phyloP scores from a whole-genome alignment of 2,113 vertebrate species.

The Clinocottus analis region DNA sequence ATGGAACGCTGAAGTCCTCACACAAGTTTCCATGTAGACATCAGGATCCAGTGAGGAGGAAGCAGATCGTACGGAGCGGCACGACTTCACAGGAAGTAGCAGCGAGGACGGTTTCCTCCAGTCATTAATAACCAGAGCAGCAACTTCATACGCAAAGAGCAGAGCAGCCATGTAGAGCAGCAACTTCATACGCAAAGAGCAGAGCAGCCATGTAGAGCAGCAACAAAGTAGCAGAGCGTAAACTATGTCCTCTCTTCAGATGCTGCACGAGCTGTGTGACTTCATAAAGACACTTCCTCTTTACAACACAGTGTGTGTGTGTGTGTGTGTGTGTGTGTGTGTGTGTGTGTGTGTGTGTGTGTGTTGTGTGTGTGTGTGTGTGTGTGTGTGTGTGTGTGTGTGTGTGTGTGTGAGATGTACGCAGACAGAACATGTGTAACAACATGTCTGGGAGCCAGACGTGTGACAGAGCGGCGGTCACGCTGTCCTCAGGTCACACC shows the following conservation, averaged over 20 bases:
- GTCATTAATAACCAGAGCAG: too few relatives aligned
- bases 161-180: background rate
- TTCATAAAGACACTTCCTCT: too few relatives aligned
- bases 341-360: too few relatives aligned
- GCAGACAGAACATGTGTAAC: too few relatives aligned
- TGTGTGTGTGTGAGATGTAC: too few relatives aligned
- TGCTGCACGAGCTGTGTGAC: too few relatives aligned
- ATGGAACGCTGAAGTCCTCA: background rate
- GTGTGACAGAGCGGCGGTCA: constrained; percentile 21
- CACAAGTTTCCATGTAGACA: constrained; percentile 44
- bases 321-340: too few relatives aligned
- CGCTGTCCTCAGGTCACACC: constrained; percentile 22
- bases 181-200: background rate
- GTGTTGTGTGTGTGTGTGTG: too few relatives aligned
- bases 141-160: background rate
- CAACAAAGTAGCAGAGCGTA: background rate
- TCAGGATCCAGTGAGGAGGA: constrained; percentile 47
- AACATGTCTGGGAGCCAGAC: background rate
- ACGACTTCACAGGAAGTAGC: constrained; percentile 51
- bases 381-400: too few relatives aligned
- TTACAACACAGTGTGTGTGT: too few relatives aligned
- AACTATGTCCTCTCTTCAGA: too few relatives aligned
- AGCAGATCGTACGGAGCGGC: constrained; percentile 33
- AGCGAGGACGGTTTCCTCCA: constrained; percentile 48
- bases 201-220: background rate